phyloP scores from a whole-genome alignment of 2,797 vertebrate genomes.

The Esox masquinongy region DNA sequence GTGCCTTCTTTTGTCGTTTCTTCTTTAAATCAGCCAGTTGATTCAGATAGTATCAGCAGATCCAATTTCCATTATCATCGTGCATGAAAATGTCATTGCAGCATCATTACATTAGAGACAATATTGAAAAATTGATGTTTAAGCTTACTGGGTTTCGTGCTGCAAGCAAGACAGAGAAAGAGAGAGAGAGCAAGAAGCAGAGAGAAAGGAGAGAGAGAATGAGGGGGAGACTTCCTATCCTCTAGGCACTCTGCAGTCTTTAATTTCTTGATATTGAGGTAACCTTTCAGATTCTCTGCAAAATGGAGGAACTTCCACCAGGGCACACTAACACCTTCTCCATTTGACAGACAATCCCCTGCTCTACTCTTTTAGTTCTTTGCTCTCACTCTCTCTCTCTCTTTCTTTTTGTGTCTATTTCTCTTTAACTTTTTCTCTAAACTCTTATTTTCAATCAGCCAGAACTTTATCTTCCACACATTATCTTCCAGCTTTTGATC shows the following conservation, averaged over 20 bases:
- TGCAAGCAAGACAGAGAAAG: background rate
- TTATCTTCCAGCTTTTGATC: background rate
- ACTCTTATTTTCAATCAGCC: background rate
- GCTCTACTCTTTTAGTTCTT: background rate
- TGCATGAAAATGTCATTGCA: background rate
- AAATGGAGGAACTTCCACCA: constrained; percentile 46
- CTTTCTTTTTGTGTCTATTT: constrained; percentile 24
- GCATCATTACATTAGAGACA: background rate
- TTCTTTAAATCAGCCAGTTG: too few species aligned
- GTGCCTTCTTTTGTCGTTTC: too few species aligned
- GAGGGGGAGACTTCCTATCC: background rate
- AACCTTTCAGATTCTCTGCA: constrained; percentile 20
- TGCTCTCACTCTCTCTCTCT: background rate
- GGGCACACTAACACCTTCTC: constrained; percentile 13
- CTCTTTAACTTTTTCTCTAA: background rate
- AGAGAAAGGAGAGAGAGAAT: background rate
- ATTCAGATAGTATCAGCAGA: too few species aligned
- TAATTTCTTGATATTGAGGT: constrained; percentile 11
- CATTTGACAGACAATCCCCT: constrained; percentile 20
- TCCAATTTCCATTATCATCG: too few species aligned
- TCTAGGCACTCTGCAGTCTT: background rate
- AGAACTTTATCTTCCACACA: background rate
- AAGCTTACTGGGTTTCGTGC: background rate
- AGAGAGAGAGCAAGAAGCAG: background rate
- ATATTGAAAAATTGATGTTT: background rate